Evolutionary conservation across 2,797 vertebrate species (phyloP).

Genomic region (Choloepus didactylus): DNA sequence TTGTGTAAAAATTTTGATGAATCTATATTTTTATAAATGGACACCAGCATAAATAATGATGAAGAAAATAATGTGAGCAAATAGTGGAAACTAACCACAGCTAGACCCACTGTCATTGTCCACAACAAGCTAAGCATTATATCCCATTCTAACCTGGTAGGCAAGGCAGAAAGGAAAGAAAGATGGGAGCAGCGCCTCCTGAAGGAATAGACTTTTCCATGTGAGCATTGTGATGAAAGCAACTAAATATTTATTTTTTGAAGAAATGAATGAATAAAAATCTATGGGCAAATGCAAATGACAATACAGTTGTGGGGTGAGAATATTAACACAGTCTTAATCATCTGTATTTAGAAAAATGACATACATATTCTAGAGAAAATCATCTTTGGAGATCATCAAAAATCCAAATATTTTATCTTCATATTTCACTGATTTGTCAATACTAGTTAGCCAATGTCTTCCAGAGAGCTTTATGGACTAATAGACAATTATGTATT

Average conservation of each 20-base stretch:
- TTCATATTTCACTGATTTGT: background rate
- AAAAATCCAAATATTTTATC: background rate
- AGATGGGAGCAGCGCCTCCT: too few relatives aligned
- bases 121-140: fast-evolving
- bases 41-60: background rate
- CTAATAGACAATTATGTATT: background rate
- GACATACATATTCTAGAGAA: background rate
- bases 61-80: background rate
- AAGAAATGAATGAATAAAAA: background rate
- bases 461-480: background rate
- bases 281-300: background rate
- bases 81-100: background rate
- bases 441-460: background rate
- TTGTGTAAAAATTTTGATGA: background rate
- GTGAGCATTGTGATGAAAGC: background rate
- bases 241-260: background rate
- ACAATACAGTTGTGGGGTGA: background rate
- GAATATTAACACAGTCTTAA: background rate
- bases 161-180: background rate
- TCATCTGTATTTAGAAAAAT: background rate
- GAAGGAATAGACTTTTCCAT: background rate
- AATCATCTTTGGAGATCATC: background rate
- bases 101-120: fast-evolving
- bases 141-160: background rate
- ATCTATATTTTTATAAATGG: background rate